Evolutionary conservation across 2,888 invertebrate genomes (phyloP).

Genomic region (Lithophane socia): DNA sequence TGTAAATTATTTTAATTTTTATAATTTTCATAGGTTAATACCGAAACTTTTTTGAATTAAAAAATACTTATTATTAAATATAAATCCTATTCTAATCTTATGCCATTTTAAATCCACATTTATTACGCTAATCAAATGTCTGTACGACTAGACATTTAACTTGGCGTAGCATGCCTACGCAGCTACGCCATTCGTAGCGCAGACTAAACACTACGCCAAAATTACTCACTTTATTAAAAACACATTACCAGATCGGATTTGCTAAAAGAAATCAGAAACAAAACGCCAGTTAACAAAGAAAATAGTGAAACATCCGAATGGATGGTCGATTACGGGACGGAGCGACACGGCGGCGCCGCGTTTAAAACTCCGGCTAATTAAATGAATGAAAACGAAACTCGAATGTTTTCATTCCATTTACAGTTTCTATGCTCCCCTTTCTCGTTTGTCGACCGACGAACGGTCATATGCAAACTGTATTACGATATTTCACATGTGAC

Average conservation of each 20-base stretch:
- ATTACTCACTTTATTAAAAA: slow-evolving; percentile 51
- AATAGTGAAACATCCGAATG: slow-evolving; percentile 77
- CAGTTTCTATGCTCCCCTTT: slow-evolving; percentile 79
- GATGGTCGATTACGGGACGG: slow-evolving; percentile 77
- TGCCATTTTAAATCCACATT: slow-evolving; percentile 11
- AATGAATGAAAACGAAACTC: slow-evolving; percentile 89
- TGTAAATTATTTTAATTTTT: slow-evolving; percentile 13
- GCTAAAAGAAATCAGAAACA: slow-evolving; percentile 62
- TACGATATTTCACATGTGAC: slow-evolving; percentile 76
- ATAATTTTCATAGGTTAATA: not conserved
- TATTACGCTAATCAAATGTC: slow-evolving; percentile 1
- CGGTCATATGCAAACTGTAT: slow-evolving; percentile 81
- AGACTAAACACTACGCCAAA: slow-evolving; percentile 21
- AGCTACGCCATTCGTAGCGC: slow-evolving; percentile 31
- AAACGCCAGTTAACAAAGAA: slow-evolving; percentile 67
- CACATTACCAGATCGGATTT: slow-evolving; percentile 60
- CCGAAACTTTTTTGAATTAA: not conserved
- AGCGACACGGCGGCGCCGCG: slow-evolving; percentile 84
- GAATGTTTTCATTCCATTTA: slow-evolving; percentile 89
- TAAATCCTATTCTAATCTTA: not conserved
- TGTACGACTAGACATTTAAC: not conserved
- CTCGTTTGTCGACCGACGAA: slow-evolving; percentile 72
- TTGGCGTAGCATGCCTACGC: slow-evolving; percentile 22
- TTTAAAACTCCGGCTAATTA: slow-evolving; percentile 87
- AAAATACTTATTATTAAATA: not conserved